phyloP scores from a whole-genome alignment of 2,888 invertebrate species.

The Calliopum simillimum region DNA sequence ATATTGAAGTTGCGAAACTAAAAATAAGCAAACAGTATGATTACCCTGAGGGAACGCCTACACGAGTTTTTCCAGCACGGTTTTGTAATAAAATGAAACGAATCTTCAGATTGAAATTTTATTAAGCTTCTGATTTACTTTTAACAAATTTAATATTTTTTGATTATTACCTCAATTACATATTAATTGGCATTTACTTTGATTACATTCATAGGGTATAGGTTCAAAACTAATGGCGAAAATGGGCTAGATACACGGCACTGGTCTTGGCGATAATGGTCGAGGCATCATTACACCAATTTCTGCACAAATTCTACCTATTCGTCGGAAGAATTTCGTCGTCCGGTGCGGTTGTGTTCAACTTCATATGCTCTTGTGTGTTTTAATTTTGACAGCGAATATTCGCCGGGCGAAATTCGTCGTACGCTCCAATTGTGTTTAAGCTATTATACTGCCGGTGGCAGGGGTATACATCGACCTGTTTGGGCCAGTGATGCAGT shows the following conservation, averaged over 20 bases:
- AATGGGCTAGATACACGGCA: slow-evolving; percentile 92
- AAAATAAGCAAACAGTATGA: slow-evolving; percentile 65
- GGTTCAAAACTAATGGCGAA: slow-evolving; percentile 91
- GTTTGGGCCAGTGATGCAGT: too few species aligned
- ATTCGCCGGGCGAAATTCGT: too few species aligned
- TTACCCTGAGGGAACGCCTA: slow-evolving; percentile 15
- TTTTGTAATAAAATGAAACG: slow-evolving; percentile 99
- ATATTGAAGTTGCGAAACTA: slow-evolving; percentile 99
- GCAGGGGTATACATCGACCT: too few species aligned
- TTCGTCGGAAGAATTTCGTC: too few species aligned
- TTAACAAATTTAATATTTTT: too few species aligned
- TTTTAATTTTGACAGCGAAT: too few species aligned
- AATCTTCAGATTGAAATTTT: too few species aligned
- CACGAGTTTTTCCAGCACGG: slow-evolving; percentile 96
- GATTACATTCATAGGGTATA: slow-evolving; percentile 74
- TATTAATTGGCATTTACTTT: neutral
- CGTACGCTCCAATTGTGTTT: too few species aligned
- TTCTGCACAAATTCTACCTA: slow-evolving; percentile 83
- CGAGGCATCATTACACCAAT: slow-evolving; percentile 88
- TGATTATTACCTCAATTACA: neutral
- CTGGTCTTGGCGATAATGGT: slow-evolving; percentile 83
- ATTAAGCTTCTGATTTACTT: too few species aligned
- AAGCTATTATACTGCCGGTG: too few species aligned
- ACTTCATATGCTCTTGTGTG: too few species aligned
- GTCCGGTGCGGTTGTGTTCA: too few species aligned